Evolutionary conservation across 2,797 vertebrate species (phyloP).

Genomic region (Botia almorhae): DNA sequence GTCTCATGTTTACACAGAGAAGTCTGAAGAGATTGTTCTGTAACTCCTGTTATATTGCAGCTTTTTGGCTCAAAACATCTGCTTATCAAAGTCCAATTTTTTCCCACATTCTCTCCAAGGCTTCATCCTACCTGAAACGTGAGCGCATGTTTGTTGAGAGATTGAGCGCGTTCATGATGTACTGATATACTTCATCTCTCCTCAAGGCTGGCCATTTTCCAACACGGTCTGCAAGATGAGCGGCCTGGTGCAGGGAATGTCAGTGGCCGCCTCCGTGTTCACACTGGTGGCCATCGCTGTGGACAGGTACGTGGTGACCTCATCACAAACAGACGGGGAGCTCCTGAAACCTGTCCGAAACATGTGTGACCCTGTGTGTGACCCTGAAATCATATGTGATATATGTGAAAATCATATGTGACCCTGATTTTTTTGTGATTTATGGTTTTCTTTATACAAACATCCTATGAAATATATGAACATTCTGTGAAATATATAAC

Average conservation of each 20-base stretch:
- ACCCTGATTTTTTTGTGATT: too few relatives aligned
- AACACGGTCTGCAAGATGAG: conserved; percentile 82
- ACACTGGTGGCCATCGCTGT: conserved; percentile 83
- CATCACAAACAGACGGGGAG: background rate
- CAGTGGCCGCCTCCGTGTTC: conserved; percentile 82
- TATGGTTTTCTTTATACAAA: too few relatives aligned
- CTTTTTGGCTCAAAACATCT: background rate
- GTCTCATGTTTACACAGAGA: background rate
- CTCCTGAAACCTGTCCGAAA: too few relatives aligned
- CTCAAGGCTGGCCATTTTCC: conserved; percentile 83
- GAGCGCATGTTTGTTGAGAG: background rate
- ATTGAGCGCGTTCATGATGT: background rate
- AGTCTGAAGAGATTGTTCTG: background rate
- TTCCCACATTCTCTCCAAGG: background rate
- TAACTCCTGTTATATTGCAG: background rate
- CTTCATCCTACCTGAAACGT: background rate
- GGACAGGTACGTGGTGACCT: conserved; percentile 75
- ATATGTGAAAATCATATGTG: too few relatives aligned
- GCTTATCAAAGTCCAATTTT: background rate
- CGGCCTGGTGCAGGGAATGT: conserved; percentile 81
- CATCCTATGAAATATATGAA: too few relatives aligned
- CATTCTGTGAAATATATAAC: too few relatives aligned
- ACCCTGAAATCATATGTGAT: too few relatives aligned
- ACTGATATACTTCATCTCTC: background rate
- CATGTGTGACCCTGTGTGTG: background rate